A percentile compares a stretch with the other conserved stretches of the same genome.
These are phyloP conservation scores for Trachelus stipa DNA, from an alignment of 2,888 invertebrate genomes.

Conservation along the genomic window DNA sequence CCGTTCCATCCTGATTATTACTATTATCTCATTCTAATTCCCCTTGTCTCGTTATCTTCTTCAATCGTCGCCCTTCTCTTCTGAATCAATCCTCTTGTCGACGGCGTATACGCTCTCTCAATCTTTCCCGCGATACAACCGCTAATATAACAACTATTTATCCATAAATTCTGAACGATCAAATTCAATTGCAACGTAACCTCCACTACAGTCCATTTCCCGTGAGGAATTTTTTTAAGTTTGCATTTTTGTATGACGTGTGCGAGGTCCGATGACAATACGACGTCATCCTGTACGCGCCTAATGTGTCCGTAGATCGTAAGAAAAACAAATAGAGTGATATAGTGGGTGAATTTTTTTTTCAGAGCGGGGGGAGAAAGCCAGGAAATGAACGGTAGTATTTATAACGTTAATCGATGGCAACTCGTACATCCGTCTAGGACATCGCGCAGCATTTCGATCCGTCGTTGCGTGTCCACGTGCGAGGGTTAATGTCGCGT, in stretches of 20 bases:
- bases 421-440: slow-evolving; percentile 36
- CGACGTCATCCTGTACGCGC: neutral
- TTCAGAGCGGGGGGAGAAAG: slow-evolving; percentile 21
- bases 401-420: slow-evolving; percentile 54
- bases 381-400: slow-evolving; percentile 58
- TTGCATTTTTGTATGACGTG: slow-evolving; percentile 20
- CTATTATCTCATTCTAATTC: neutral
- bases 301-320: neutral
- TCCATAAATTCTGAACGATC: slow-evolving; percentile 67
- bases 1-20: neutral
- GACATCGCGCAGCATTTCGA: slow-evolving; percentile 29
- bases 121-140: slow-evolving; percentile 56
- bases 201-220: slow-evolving; percentile 58
- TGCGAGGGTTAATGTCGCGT: neutral
- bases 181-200: slow-evolving; percentile 66
- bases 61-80: neutral
- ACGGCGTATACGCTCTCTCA: slow-evolving; percentile 33
- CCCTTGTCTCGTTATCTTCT: neutral
- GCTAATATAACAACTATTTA: slow-evolving; percentile 64
- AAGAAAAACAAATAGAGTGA: slow-evolving; percentile 17
- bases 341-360: neutral
- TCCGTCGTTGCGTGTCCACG: slow-evolving; percentile 7
- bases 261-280: slow-evolving; percentile 13
- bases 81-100: neutral
- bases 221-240: slow-evolving; percentile 11